A percentile compares a stretch with the other conserved stretches of the same genome.
These are phyloP conservation scores for Leucopsar rothschildi DNA, from an alignment of 2,113 vertebrate genomes.

Conservation along the genomic window DNA sequence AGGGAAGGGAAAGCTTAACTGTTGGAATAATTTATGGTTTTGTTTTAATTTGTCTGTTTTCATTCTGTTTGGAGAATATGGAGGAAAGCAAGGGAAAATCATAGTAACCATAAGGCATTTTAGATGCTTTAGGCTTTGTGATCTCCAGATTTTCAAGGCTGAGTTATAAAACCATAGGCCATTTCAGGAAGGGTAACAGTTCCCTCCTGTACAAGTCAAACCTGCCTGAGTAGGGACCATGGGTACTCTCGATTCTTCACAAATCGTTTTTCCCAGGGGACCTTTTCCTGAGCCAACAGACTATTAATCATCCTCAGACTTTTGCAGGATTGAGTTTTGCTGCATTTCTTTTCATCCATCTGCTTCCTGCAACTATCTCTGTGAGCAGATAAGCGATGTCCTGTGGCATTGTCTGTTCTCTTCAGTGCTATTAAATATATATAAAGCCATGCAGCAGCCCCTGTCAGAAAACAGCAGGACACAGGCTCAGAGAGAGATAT, in stretches of 20 bases:
- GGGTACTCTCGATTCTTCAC: rapidly evolving
- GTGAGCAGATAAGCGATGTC: neutral
- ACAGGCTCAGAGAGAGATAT: neutral
- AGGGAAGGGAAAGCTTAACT: neutral
- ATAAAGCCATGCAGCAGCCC: neutral
- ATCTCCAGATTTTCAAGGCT: neutral
- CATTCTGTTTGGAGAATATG: neutral
- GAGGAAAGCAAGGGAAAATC: neutral
- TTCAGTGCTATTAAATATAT: neutral
- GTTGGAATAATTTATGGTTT: neutral
- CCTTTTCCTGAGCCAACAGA: neutral
- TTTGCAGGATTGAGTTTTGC: neutral
- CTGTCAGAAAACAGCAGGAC: neutral
- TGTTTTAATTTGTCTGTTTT: neutral
- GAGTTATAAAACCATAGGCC: neutral
- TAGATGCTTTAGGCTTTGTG: neutral
- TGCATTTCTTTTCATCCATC: neutral
- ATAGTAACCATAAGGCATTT: neutral
- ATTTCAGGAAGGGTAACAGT: neutral
- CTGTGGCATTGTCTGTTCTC: neutral
- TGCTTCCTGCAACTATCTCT: neutral
- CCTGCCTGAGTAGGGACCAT: neutral
- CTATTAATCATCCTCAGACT: neutral
- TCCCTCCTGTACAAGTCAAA: neutral
- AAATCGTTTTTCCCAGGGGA: neutral